Percentiles rank a stretch among this genome's conserved stretches.
Conservation (phyloP, 2,797 vertebrate species). For the Tragopan temminckii region DNA sequence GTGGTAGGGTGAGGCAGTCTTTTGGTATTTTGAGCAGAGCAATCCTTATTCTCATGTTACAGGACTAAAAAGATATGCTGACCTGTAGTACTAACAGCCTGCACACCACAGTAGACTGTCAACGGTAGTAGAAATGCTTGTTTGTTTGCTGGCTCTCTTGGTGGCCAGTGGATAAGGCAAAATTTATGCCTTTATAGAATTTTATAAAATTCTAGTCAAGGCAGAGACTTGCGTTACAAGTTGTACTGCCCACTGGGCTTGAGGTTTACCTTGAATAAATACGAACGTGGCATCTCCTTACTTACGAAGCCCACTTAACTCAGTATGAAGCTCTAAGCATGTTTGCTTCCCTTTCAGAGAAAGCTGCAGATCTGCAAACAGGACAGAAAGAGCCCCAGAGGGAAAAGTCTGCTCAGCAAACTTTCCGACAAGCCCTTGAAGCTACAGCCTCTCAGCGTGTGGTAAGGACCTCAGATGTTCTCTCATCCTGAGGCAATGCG, state of each 20-base stretch:
- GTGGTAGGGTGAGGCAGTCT: background rate
- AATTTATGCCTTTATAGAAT: background rate
- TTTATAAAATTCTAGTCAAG: background rate
- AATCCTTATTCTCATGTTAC: background rate
- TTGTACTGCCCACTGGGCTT: background rate
- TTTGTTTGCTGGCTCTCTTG: background rate
- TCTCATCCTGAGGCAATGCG: conserved; percentile 59
- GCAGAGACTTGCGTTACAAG: background rate
- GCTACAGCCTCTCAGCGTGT: background rate
- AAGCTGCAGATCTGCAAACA: background rate
- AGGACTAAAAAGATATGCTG: background rate
- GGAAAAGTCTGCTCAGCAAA: conserved; percentile 24
- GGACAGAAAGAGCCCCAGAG: background rate
- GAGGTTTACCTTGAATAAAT: background rate
- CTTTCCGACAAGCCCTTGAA: conserved; percentile 40
- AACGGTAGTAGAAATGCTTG: background rate
- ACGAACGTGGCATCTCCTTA: background rate
- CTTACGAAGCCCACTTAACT: rapidly evolving
- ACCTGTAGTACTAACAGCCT: background rate
- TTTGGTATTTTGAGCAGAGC: background rate
- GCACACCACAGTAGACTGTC: background rate
- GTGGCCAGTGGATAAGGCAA: background rate
- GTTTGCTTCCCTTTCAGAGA: background rate
- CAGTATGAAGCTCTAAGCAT: background rate
- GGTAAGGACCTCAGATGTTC: conserved; percentile 44